Base-by-base conservation (phyloP, 2,797 vertebrate genomes). In the Champsocephalus gunnari region DNA sequence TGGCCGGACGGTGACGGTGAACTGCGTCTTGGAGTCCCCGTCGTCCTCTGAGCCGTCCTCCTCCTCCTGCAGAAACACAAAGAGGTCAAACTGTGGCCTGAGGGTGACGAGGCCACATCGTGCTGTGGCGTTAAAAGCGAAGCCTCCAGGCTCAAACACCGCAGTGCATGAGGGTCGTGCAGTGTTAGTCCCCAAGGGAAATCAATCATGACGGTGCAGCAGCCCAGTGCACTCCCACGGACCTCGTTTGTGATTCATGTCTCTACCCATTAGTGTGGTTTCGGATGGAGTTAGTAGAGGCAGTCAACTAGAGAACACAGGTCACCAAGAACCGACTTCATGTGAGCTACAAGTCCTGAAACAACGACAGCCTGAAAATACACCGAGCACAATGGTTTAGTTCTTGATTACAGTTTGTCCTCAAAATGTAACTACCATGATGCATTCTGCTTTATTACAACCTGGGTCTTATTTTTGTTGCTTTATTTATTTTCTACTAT, bases 21-120 rank as follows among this genome's bases (percentile, higher is more conserved):
- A 90, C 89, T 96, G 95, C 0, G 94, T 95, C 89, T 95, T 97
- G 4, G 83, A 78, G 8, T 85, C 96, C 17, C 75, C 88, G 3
- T 99, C 97, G 0, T 99, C 98, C 69, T 99, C 98, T 0, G 97
- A 98, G 6, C 96, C 96, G 4, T 98, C 98, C 67, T 99, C 98
- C 92, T 99, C 98, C 84, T 98, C 97, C 91, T 95, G 85, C 66
- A 54, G 70, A 9, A 55, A 43, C 1, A 69, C 0, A 43, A 14
- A 56, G 17, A 70, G 47, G 54, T 79, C 34, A 83, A 65, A 38
- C 0, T 1, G 5, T 0, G 14, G 41, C n/a, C 3, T 5, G 2
- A 16, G 3, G 10, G 1, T 11, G 2, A 12, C 10, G 4, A 12
- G 1, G 7, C n/a, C 3, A 19, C 28, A n/a, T 44, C 5, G 13